Evolutionary conservation across 2,888 invertebrate species (phyloP).

Genomic region (Ommatoiulus sabulosus): DNA sequence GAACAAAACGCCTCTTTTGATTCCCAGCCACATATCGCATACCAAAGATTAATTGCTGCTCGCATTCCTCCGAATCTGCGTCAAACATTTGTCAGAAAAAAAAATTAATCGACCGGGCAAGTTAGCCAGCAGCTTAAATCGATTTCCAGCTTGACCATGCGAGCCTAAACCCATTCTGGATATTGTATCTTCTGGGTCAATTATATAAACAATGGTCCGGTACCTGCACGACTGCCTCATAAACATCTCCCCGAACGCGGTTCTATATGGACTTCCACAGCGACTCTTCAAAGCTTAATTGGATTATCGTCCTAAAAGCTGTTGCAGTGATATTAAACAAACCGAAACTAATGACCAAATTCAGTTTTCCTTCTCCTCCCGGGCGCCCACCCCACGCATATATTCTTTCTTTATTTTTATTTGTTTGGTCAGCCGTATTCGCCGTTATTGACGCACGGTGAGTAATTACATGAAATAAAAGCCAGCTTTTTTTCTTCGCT

Average conservation of each 20-base stretch:
- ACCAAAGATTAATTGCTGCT: slow-evolving; percentile 7
- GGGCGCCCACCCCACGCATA: not conserved
- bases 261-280: not conserved
- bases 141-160: slow-evolving; percentile 9
- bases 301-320: slow-evolving; percentile 36
- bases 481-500: not conserved
- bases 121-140: not conserved
- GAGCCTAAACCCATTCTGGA: not conserved
- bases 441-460: not conserved
- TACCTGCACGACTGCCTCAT: not conserved
- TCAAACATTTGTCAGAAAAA: slow-evolving; percentile 1
- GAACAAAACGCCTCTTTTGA: not conserved
- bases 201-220: slow-evolving; percentile 10
- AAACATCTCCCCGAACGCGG: not conserved
- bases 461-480: slow-evolving; percentile 17
- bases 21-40: not conserved
- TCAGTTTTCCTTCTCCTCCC: not conserved
- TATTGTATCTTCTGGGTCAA: slow-evolving; percentile 12
- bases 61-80: slow-evolving; percentile 6
- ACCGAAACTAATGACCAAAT: slow-evolving; percentile 31
- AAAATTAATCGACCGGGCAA: not conserved
- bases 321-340: slow-evolving; percentile 36
- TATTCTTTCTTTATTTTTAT: not conserved
- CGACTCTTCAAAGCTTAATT: slow-evolving; percentile 12
- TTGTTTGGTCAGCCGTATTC: slow-evolving; percentile 29